Evolutionary conservation across 2,888 invertebrate species (phyloP).

Genomic region (Melanostoma scalare): DNA sequence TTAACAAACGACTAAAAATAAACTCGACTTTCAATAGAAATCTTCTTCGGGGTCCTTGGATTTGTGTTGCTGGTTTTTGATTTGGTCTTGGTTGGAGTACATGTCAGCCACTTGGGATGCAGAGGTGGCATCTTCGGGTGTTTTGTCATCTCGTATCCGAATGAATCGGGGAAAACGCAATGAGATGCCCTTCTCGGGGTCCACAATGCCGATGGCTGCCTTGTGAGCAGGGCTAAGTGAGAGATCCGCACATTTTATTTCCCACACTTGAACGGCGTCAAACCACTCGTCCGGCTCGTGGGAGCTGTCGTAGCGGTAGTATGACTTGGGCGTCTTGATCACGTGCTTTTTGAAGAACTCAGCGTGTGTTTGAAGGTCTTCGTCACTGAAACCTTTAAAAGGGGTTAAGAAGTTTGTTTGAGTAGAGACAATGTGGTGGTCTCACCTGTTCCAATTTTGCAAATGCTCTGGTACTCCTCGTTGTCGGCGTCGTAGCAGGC

Average conservation of each 20-base stretch:
- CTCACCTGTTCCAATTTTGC: slow-evolving; percentile 87
- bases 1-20: slow-evolving; percentile 43
- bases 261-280: slow-evolving; percentile 94
- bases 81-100: slow-evolving; percentile 96
- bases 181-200: slow-evolving; percentile 96
- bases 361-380: slow-evolving; percentile 90
- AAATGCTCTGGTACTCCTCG: slow-evolving; percentile 96
- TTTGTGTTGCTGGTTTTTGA: slow-evolving; percentile 86
- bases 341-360: slow-evolving; percentile 89
- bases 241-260: slow-evolving; percentile 98
- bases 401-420: slow-evolving; percentile 83
- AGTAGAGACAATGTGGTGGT: not conserved
- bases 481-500: slow-evolving; percentile 95
- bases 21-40: slow-evolving; percentile 77
- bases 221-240: slow-evolving; percentile 97
- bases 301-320: slow-evolving; percentile 89
- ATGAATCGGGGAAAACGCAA: slow-evolving; percentile 96
- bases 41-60: slow-evolving; percentile 78
- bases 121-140: slow-evolving; percentile 94
- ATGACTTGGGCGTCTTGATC: slow-evolving; percentile 89
- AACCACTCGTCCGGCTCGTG: slow-evolving; percentile 95
- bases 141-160: slow-evolving; percentile 94
- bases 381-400: slow-evolving; percentile 97
- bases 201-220: slow-evolving; percentile 93
- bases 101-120: slow-evolving; percentile 94